Evolutionary conservation across 2,113 vertebrate species (phyloP), one percentile per base, ranked within the genome.

Genomic region (Elanus axillaris): DNA sequence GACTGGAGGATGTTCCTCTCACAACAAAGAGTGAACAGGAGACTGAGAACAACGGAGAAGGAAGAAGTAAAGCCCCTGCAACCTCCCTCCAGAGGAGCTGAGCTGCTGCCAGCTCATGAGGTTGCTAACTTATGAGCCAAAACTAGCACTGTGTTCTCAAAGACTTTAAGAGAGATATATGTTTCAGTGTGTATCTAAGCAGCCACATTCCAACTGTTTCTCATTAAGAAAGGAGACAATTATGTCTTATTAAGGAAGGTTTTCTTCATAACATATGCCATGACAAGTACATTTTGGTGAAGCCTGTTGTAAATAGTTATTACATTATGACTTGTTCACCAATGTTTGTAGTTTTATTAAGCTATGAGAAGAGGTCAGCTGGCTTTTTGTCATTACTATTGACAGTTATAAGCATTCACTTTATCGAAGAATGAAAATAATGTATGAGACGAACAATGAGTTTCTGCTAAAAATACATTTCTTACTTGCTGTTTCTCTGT

Each of bases 401-500:
- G 93, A 85, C 69, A 79, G 15, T 84, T 91, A 80, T 80, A 96
- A 67, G 18, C 86, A 90, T 76, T 62, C 62, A 60, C 81, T 97
- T 97, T 86, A 94, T 79, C 1, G 0, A 79, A 90, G 75, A 94
- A 59, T 55, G 43, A 50, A 92, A 95, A 96, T 96, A 88, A 80
- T 45, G 19, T 63, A 64, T 88, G 59, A 56, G 59, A 56, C 83
- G 67, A 95, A 73, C 90, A 84, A 81, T 48, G 62, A 55, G 36
- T 62, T 94, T 76, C 86, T 88, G 62, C 91, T 94, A 94, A 95
- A 95, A 95, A 93, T 55, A 81, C 69, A 90, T 18, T 82, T 82
- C 53, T 93, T 94, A 82, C 76, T 95, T 77, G 93, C 80, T 91
- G 80, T 93, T 97, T 93, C 86, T 78, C 71, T 95, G 81, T 90